phyloP scores from a whole-genome alignment of 30 jellyfish, hydroid and myxozoan genomes.

The Pseudorhiza aurosa region DNA sequence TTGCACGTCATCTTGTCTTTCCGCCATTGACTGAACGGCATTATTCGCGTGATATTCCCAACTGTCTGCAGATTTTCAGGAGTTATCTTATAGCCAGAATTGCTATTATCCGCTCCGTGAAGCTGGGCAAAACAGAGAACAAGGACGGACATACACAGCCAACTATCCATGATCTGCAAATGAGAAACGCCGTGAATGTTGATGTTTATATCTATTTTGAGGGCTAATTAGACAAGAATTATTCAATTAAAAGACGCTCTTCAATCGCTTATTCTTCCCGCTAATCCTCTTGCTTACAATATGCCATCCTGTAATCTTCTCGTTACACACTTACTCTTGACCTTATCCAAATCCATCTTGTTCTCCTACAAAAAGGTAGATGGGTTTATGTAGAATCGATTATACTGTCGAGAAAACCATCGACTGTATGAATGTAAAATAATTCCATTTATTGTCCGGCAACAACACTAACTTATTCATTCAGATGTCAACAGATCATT shows the following conservation, averaged over 20 bases:
- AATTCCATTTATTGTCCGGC: background rate
- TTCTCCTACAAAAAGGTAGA: constrained; percentile 12
- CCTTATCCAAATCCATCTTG: constrained; percentile 12
- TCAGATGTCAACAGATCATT: too few relatives aligned
- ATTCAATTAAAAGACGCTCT: constrained; percentile 19
- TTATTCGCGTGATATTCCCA: constrained; percentile 37
- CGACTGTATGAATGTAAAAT: background rate
- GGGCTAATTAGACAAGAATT: constrained; percentile 10
- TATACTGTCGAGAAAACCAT: background rate
- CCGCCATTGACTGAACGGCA: constrained; percentile 49
- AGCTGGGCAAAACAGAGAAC: constrained; percentile 14
- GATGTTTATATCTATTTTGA: constrained; percentile 7
- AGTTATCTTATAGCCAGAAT: background rate
- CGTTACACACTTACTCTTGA: constrained; percentile 4
- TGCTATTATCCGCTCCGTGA: background rate
- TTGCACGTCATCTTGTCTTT: constrained; percentile 46
- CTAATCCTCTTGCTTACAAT: constrained; percentile 21
- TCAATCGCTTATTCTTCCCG: constrained; percentile 41
- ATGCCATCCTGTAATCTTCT: background rate
- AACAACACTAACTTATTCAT: too few relatives aligned
- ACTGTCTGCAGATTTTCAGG: constrained; percentile 35
- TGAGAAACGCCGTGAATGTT: background rate
- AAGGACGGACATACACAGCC: constrained; percentile 31
- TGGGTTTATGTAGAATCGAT: constrained; percentile 13
- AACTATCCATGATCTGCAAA: constrained; percentile 50